Conservation (phyloP, 1,140 invertebrate genomes). For the Sarcophaga peregrina region DNA sequence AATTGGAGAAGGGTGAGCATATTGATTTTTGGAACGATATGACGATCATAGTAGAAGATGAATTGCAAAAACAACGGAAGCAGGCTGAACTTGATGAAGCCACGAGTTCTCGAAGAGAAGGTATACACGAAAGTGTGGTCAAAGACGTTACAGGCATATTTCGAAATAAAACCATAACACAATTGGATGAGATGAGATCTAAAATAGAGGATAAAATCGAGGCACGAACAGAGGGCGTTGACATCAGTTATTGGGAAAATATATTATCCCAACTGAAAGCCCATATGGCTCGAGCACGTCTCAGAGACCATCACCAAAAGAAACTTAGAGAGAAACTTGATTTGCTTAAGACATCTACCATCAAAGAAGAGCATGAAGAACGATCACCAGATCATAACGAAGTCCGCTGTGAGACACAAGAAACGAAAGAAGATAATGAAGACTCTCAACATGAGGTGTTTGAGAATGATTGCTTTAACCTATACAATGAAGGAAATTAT, state of each 20-base stretch:
- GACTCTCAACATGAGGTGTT: constrained; percentile 44
- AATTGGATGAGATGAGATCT: constrained; percentile 84
- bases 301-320: constrained; percentile 92
- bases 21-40: constrained; percentile 97
- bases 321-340: constrained; percentile 90
- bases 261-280: constrained; percentile 93
- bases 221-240: constrained; percentile 87
- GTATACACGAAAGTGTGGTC: constrained; percentile 93
- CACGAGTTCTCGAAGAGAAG: constrained; percentile 78
- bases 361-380: constrained; percentile 58
- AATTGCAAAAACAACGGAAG: constrained; percentile 88
- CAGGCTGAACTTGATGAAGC: constrained; percentile 71
- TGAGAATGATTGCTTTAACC: constrained; percentile 73
- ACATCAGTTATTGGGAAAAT: constrained; percentile 98
- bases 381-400: constrained; percentile 45
- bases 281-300: constrained; percentile 91
- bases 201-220: constrained; percentile 92
- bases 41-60: constrained; percentile 94
- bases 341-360: constrained; percentile 79
- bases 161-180: constrained; percentile 91
- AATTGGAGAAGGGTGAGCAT: constrained; percentile 87
- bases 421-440: constrained; percentile 34
- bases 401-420: background rate
- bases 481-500: constrained; percentile 85
- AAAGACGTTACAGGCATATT: constrained; percentile 88